phyloP scores from a whole-genome alignment of 2,888 invertebrate genomes.

The Ellobium chinense region DNA sequence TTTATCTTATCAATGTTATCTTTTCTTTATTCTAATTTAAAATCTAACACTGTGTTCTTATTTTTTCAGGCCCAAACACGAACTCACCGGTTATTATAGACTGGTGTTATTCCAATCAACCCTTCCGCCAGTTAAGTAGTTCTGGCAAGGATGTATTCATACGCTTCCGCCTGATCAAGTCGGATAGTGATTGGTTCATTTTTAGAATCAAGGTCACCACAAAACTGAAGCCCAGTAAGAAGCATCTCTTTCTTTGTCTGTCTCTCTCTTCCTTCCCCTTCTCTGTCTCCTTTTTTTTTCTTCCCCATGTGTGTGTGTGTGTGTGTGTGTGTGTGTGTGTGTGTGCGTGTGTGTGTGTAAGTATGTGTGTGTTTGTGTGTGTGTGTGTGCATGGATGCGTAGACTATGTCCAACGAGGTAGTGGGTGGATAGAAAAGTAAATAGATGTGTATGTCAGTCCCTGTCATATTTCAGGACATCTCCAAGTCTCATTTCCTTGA shows the following conservation, averaged over 20 bases:
- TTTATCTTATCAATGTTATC: too few relatives aligned
- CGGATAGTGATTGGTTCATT: constrained; percentile 37
- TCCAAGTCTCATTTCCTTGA: too few relatives aligned
- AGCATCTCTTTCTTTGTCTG: neutral
- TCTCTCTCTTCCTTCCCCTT: neutral
- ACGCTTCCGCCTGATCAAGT: constrained; percentile 34
- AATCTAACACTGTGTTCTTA: too few relatives aligned
- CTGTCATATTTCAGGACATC: too few relatives aligned
- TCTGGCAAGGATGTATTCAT: constrained; percentile 37
- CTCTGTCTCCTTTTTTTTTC: neutral
- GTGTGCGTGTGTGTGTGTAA: constrained; percentile 4
- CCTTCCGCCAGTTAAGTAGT: constrained; percentile 41
- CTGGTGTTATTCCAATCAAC: constrained; percentile 45
- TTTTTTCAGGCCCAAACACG: constrained; percentile 30
- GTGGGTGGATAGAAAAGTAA: too few relatives aligned
- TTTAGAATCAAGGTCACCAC: constrained; percentile 31
- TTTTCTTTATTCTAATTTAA: too few relatives aligned
- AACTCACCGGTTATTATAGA: constrained; percentile 21
- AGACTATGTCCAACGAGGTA: too few relatives aligned
- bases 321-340: neutral
- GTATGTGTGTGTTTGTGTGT: too few relatives aligned
- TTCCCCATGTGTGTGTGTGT: neutral
- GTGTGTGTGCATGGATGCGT: too few relatives aligned
- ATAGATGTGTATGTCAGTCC: too few relatives aligned
- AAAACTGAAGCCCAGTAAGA: constrained; percentile 29